These are phyloP conservation scores for Halcyon senegalensis DNA, from an alignment of 2,113 vertebrate species.

Conservation along the genomic window DNA sequence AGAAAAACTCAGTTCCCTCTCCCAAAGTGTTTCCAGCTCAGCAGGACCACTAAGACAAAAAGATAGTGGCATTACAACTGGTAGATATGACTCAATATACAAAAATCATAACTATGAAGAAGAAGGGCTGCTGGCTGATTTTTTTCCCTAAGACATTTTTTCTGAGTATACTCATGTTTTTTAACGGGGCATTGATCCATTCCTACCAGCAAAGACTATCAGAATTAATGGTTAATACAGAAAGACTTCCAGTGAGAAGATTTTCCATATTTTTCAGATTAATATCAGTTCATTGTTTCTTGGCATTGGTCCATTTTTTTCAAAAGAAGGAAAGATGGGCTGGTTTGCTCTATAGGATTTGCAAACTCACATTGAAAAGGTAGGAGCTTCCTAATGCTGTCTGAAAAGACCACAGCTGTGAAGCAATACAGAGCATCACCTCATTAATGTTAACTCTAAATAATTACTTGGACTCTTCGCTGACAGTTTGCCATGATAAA, in stretches of 20 bases:
- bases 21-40: neutral
- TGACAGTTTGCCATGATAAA: neutral
- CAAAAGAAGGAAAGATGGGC: neutral
- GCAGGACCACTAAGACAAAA: neutral
- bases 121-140: neutral
- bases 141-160: neutral
- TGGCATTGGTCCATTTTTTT: neutral
- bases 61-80: neutral
- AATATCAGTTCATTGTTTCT: neutral
- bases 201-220: neutral
- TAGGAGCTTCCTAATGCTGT: neutral
- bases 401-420: neutral
- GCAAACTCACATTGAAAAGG: neutral
- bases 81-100: neutral
- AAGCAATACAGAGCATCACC: neutral
- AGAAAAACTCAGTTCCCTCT: neutral
- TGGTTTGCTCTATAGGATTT: neutral
- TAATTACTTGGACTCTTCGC: neutral
- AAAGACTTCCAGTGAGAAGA: neutral
- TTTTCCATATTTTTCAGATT: neutral
- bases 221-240: neutral
- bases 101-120: neutral
- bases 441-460: neutral
- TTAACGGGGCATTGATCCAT: neutral
- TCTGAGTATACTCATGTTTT: neutral